A percentile compares a stretch with the other conserved stretches of the same genome.
These are phyloP conservation scores for Dendrolimus kikuchii DNA, from an alignment of 1,140 invertebrate species.

Conservation along the genomic window DNA sequence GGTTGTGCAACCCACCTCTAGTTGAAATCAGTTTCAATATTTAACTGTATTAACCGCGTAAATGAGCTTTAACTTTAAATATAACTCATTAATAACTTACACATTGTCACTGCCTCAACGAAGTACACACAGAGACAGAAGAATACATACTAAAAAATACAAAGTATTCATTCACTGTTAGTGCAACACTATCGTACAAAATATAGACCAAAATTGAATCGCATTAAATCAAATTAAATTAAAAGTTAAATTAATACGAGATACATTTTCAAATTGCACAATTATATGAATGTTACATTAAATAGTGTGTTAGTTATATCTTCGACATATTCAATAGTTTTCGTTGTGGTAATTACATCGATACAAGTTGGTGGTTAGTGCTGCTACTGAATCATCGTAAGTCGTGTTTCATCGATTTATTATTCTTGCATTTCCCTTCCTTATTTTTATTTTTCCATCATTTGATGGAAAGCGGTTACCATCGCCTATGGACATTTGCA, in stretches of 20 bases:
- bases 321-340: too few relatives aligned
- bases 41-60: constrained; percentile 11
- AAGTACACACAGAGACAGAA: constrained; percentile 19
- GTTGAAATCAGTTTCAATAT: too few relatives aligned
- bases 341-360: too few relatives aligned
- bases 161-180: constrained; percentile 32
- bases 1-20: too few relatives aligned
- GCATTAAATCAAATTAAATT: constrained; percentile 16
- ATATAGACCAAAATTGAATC: constrained; percentile 59
- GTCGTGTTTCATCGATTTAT: too few relatives aligned
- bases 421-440: too few relatives aligned
- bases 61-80: neutral
- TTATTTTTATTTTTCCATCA: too few relatives aligned
- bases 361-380: too few relatives aligned
- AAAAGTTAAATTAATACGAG: constrained; percentile 14
- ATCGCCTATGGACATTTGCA: too few relatives aligned
- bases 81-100: neutral
- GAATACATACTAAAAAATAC: constrained; percentile 12
- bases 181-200: constrained; percentile 61
- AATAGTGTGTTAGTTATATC: too few relatives aligned
- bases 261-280: constrained; percentile 18
- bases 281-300: neutral
- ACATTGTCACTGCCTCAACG: constrained; percentile 30
- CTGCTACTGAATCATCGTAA: too few relatives aligned
- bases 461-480: too few relatives aligned